Conservation (phyloP, 2,113 vertebrate genomes). For the Ceyx cyanopectus region DNA sequence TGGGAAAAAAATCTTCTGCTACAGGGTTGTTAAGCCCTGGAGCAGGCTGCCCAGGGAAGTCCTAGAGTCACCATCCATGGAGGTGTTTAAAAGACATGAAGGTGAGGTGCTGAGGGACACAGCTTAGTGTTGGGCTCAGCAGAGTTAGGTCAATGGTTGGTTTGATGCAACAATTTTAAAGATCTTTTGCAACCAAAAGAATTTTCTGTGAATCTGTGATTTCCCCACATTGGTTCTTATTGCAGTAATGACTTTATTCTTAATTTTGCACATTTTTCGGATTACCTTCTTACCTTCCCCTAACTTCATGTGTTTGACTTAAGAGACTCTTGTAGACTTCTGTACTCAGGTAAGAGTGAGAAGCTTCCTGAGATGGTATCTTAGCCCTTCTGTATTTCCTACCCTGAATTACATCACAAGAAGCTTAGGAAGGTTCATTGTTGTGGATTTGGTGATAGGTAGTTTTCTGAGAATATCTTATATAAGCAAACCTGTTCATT, state of each 20-base stretch:
- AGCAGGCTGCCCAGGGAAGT: too few relatives aligned
- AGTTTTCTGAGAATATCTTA: background rate
- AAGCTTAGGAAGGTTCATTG: background rate
- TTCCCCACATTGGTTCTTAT: background rate
- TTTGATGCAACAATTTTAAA: too few relatives aligned
- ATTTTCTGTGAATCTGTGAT: too few relatives aligned
- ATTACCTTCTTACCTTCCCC: background rate
- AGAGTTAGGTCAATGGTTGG: too few relatives aligned
- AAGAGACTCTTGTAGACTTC: background rate
- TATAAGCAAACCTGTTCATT: background rate
- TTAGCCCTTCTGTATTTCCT: background rate
- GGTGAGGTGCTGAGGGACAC: too few relatives aligned
- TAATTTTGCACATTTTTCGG: background rate
- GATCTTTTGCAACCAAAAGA: too few relatives aligned
- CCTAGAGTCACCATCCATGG: too few relatives aligned
- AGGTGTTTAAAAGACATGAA: too few relatives aligned
- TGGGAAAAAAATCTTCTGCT: too few relatives aligned
- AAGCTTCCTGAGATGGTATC: background rate
- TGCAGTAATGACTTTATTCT: background rate
- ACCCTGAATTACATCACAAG: background rate
- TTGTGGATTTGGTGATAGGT: background rate
- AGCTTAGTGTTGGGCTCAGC: too few relatives aligned
- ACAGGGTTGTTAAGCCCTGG: too few relatives aligned
- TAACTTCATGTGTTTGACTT: background rate
- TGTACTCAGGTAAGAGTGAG: background rate